Evolutionary conservation across 1,140 invertebrate species (phyloP), one percentile per base, ranked within the genome.

Genomic region (Melitaea cinxia): DNA sequence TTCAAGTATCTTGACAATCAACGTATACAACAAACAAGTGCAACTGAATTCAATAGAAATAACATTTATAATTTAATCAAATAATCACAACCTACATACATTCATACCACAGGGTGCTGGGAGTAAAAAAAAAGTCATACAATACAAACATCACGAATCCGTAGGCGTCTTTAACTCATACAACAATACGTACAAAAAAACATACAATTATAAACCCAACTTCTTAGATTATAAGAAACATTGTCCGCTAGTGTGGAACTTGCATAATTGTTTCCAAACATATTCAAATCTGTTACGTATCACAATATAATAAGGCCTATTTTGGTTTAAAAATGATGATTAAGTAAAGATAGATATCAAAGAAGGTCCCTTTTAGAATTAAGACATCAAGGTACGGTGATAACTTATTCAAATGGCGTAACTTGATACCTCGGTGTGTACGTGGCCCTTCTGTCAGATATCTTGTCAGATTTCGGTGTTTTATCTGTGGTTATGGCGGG

Each of bases 331-430:
- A 15, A 57, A 14, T 49, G 4, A 0, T 21, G 17, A 4, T 4
- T 7, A 30, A 45, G n/a, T 7, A 50, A 23, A 65, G 63, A 65
- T 65, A 52, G 26, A 28, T 59, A 65, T 65, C 63, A 54, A 65
- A 57, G 42, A 47, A 47, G 35, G 55, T 62, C 54, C 49, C 61
- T 64, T 68, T 68, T 60, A 72, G 70, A 81, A 83, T 83, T 72
- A 74, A 83, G 81, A 80, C 79, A 80, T 83, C 78, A 79, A 55
- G 63, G 64, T 64, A 62, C 54, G 37, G 70, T 68, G 47, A 80
- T 82, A 82, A 80, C 68, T 83, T 83, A 83, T 80, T 78, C 74
- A 78, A 83, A 81, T 81, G 72, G 77, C 58, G 78, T 75, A 81
- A 81, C 73, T 59, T 68, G 77, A 81, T 75, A 81, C 72, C 53